These are phyloP conservation scores for Macaca fascicularis DNA, from an alignment of 2,113 vertebrate genomes.

Conservation along the genomic window DNA sequence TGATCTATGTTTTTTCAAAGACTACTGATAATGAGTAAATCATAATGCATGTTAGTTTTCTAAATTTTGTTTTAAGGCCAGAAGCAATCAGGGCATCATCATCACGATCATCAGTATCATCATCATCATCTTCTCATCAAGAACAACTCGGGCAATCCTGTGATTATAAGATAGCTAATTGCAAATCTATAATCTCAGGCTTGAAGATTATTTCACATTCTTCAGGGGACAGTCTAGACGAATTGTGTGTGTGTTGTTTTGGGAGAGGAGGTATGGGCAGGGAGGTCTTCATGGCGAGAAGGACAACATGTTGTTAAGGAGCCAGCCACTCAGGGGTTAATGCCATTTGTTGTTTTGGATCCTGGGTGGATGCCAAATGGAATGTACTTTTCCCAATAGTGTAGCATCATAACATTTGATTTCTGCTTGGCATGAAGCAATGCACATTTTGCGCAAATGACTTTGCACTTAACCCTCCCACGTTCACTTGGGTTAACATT, in stretches of 20 bases:
- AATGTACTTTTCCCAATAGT: not conserved
- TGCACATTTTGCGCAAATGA: slow-evolving; percentile 35
- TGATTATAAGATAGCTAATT: slow-evolving; percentile 65
- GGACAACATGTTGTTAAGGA: not conserved
- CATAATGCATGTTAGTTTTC: slow-evolving; percentile 34
- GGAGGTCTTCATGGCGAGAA: not conserved
- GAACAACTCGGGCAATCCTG: not conserved
- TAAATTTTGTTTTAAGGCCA: slow-evolving; percentile 53
- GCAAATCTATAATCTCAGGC: not conserved
- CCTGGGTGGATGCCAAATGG: not conserved
- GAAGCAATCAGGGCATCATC: slow-evolving; percentile 46
- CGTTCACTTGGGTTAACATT: not conserved
- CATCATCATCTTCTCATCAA: slow-evolving; percentile 57
- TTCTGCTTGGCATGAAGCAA: slow-evolving; percentile 26
- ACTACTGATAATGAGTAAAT: slow-evolving; percentile 48
- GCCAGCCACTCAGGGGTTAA: not conserved
- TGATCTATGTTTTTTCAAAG: slow-evolving; percentile 4
- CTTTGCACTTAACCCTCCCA: slow-evolving; percentile 26
- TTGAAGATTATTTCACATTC: slow-evolving; percentile 42
- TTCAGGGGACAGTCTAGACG: slow-evolving; percentile 22
- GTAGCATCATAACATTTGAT: not conserved
- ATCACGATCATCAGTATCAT: not conserved
- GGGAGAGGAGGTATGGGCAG: not conserved
- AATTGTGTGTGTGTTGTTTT: not conserved
- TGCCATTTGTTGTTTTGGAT: not conserved